phyloP scores from a whole-genome alignment of 2,888 invertebrate species.

The Siphlonurus alternatus region DNA sequence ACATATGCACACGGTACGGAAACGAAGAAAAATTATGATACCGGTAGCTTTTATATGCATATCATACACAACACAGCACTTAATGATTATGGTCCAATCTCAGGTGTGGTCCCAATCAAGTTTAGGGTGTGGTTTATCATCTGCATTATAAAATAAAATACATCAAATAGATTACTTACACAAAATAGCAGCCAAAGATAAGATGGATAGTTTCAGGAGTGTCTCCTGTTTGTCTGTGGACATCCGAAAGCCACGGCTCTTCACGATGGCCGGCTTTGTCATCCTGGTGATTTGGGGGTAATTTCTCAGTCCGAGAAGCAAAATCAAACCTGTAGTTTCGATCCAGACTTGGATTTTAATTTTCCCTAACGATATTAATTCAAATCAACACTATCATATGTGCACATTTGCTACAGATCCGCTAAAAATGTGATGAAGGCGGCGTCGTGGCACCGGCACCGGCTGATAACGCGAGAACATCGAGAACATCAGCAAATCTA shows the following conservation, averaged over 20 bases:
- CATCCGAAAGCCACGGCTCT: slow-evolving; percentile 27
- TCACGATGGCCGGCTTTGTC: slow-evolving; percentile 24
- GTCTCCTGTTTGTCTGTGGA: slow-evolving; percentile 68
- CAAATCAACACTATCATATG: neutral
- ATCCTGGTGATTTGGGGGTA: neutral
- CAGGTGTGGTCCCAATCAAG: too few relatives aligned
- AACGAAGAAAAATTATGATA: too few relatives aligned
- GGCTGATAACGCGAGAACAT: neutral
- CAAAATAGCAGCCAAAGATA: slow-evolving; percentile 79
- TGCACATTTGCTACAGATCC: neutral
- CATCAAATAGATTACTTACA: slow-evolving; percentile 45
- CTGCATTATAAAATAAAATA: too few relatives aligned
- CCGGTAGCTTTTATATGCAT: too few relatives aligned
- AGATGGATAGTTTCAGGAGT: slow-evolving; percentile 65
- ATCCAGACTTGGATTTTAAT: neutral
- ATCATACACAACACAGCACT: too few relatives aligned
- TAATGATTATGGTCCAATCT: too few relatives aligned
- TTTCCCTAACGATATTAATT: neutral
- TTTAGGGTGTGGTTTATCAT: too few relatives aligned
- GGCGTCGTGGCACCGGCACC: neutral
- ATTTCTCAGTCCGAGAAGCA: neutral
- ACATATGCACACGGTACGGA: too few relatives aligned
- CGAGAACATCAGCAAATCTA: neutral
- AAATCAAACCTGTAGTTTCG: neutral
- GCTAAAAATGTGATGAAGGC: neutral